Conservation (phyloP, 2,888 invertebrate genomes). For the Chrysolina americana region DNA sequence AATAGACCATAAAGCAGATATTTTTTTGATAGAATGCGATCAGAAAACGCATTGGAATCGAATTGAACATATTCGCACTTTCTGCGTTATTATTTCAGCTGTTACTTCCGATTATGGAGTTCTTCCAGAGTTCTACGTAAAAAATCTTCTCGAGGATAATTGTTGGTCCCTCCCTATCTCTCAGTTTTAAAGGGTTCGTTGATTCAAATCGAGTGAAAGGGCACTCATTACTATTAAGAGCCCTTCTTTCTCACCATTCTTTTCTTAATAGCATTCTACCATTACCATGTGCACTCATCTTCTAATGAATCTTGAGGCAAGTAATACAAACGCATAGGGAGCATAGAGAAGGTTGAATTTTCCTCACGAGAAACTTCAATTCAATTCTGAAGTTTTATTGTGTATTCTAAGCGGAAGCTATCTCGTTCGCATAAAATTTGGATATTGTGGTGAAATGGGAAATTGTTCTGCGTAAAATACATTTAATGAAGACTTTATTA, state of each 20-base stretch:
- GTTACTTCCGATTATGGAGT: too few species aligned
- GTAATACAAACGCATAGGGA: not conserved
- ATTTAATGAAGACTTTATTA: slow-evolving; percentile 12
- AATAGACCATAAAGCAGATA: too few species aligned
- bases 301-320: slow-evolving; percentile 10
- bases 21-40: too few species aligned
- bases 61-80: too few species aligned
- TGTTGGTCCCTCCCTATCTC: not conserved
- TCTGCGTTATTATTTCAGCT: too few species aligned
- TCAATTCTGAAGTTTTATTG: slow-evolving; percentile 18
- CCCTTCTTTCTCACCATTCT: not conserved
- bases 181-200: not conserved
- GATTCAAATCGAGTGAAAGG: not conserved
- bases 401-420: slow-evolving; percentile 5
- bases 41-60: too few species aligned
- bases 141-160: not conserved
- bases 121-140: not conserved
- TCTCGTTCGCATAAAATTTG: not conserved
- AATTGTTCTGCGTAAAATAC: slow-evolving; percentile 5
- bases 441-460: slow-evolving; percentile 18
- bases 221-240: slow-evolving; percentile 5
- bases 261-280: slow-evolving; percentile 1
- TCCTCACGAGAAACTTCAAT: slow-evolving; percentile 14
- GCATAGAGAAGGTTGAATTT: not conserved
- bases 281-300: slow-evolving; percentile 9